Conservation (phyloP, 1,140 invertebrate genomes). For the Triops longicaudatus region DNA sequence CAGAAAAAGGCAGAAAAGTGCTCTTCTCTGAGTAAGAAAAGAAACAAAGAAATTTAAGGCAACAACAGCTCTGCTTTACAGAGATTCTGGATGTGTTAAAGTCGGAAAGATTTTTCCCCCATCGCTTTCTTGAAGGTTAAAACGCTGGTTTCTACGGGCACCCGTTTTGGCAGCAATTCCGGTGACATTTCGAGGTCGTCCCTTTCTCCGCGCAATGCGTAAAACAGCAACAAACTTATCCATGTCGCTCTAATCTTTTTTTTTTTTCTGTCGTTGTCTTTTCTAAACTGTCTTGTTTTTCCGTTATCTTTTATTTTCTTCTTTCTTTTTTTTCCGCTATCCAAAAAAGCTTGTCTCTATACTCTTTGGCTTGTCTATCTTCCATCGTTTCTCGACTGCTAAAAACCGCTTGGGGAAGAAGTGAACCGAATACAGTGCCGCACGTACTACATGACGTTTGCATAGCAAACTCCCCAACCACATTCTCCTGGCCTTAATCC, state of each 20-base stretch:
- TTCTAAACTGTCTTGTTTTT: neutral
- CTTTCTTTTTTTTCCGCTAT: neutral
- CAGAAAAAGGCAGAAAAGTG: neutral
- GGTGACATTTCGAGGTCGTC: neutral
- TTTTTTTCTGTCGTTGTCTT: neutral
- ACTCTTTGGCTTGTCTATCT: neutral
- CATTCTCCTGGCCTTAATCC: neutral
- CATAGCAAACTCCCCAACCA: neutral
- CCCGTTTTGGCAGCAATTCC: conserved; percentile 14
- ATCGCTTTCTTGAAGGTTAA: no score
- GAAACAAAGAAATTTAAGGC: neutral
- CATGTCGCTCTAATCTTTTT: no score
- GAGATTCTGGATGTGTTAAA: no score
- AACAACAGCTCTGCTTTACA: no score
- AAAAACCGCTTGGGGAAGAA: neutral
- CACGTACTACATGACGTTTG: conserved; percentile 11
- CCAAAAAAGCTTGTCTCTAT: neutral
- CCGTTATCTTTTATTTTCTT: neutral
- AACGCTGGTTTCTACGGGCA: neutral
- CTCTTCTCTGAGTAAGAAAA: neutral
- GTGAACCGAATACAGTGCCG: neutral
- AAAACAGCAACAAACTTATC: neutral
- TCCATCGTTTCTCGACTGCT: neutral
- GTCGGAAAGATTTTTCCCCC: no score
- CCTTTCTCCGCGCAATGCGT: neutral